These are phyloP conservation scores for Zaprionus kolodkinae DNA, from an alignment of 1,140 invertebrate genomes.

Conservation along the genomic window DNA sequence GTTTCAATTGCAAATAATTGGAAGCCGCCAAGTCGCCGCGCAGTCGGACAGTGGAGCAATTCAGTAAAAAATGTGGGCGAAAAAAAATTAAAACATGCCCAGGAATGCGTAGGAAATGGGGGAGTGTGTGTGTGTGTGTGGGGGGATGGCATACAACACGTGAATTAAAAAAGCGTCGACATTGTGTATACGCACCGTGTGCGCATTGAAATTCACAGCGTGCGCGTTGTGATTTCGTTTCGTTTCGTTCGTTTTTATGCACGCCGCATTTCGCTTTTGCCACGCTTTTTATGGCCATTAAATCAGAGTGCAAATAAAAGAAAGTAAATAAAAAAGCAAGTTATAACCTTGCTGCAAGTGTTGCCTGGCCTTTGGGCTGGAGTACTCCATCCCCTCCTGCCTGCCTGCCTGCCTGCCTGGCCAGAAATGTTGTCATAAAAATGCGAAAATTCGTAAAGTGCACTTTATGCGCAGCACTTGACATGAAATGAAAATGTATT, in stretches of 20 bases:
- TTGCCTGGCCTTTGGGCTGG: slow-evolving; percentile 45
- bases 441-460: slow-evolving; percentile 79
- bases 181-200: slow-evolving; percentile 73
- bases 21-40: slow-evolving; percentile 37
- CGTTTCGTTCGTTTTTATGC: slow-evolving; percentile 26
- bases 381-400: slow-evolving; percentile 19
- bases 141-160: not conserved
- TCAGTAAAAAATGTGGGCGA: not conserved
- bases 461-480: slow-evolving; percentile 68
- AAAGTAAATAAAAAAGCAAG: slow-evolving; percentile 75
- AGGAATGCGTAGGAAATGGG: slow-evolving; percentile 20
- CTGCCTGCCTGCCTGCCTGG: not conserved
- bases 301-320: slow-evolving; percentile 80
- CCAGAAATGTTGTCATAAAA: slow-evolving; percentile 77
- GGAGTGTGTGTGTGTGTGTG: no score
- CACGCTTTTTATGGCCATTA: slow-evolving; percentile 72
- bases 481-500: slow-evolving; percentile 24
- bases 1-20: slow-evolving; percentile 69
- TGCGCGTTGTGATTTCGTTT: slow-evolving; percentile 63
- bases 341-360: slow-evolving; percentile 54
- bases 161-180: slow-evolving; percentile 57
- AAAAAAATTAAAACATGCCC: slow-evolving; percentile 48
- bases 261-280: slow-evolving; percentile 24
- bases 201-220: slow-evolving; percentile 73
- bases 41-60: slow-evolving; percentile 24